phyloP scores from a whole-genome alignment of 1,140 invertebrate genomes.

The Drosophila tristis region DNA sequence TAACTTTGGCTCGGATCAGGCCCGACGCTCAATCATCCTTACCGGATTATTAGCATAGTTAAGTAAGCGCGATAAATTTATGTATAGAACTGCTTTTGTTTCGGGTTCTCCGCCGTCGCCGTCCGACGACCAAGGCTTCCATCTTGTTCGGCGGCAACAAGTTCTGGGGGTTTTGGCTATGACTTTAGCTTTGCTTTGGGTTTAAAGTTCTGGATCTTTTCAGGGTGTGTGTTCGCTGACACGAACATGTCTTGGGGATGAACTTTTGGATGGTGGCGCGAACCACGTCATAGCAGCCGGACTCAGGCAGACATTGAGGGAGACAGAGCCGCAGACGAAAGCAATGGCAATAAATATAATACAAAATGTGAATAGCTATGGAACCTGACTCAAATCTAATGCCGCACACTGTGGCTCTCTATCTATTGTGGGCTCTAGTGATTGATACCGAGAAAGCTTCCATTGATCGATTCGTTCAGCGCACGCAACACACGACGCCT shows the following conservation, averaged over 20 bases:
- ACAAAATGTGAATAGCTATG: constrained; percentile 9
- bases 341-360: constrained; percentile 27
- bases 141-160: constrained; percentile 37
- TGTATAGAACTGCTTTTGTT: constrained; percentile 71
- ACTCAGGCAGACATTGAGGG: too few species aligned
- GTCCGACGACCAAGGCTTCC: constrained; percentile 55
- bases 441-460: constrained; percentile 47
- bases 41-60: constrained; percentile 79
- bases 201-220: constrained; percentile 1
- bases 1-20: constrained; percentile 37
- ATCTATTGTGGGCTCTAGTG: constrained; percentile 1
- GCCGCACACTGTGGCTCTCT: neutral
- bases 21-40: constrained; percentile 59
- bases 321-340: neutral
- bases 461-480: constrained; percentile 71
- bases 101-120: constrained; percentile 36
- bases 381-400: constrained; percentile 63
- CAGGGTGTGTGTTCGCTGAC: too few species aligned
- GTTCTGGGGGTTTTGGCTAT: constrained; percentile 40
- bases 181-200: constrained; percentile 20
- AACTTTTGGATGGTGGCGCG: neutral
- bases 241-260: neutral
- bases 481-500: constrained; percentile 57
- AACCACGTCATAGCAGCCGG: constrained; percentile 38
- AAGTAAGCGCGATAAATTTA: constrained; percentile 61